These are phyloP conservation scores for Acanthosepion esculentum DNA, from an alignment of 2,888 invertebrate genomes.

Conservation along the genomic window DNA sequence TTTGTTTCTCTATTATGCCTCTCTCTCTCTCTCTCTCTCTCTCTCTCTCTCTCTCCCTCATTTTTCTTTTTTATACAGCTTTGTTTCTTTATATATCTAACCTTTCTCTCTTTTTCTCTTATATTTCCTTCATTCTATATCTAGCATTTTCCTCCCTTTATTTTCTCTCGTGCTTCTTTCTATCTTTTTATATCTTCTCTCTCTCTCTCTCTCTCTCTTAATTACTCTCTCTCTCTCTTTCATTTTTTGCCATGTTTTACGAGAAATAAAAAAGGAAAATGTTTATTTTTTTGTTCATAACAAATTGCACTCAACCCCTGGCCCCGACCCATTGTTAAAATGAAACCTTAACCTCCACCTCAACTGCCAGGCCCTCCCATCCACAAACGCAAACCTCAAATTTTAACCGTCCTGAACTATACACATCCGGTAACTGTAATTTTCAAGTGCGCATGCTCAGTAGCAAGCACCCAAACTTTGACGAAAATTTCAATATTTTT, in stretches of 20 bases:
- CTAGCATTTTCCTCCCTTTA: too few relatives aligned
- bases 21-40: too few relatives aligned
- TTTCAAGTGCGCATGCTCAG: not conserved
- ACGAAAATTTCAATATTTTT: not conserved
- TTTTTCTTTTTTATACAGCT: too few relatives aligned
- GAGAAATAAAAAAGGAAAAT: not conserved
- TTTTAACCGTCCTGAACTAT: not conserved
- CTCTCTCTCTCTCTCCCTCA: not conserved
- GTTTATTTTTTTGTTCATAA: not conserved
- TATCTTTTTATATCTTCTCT: too few relatives aligned
- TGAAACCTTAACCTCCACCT: not conserved
- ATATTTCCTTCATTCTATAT: too few relatives aligned
- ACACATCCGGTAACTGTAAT: not conserved
- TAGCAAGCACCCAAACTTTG: not conserved
- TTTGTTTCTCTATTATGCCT: too few relatives aligned
- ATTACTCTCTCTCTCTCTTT: not conserved
- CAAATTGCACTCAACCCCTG: not conserved
- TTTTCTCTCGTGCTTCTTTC: too few relatives aligned
- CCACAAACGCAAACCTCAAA: not conserved
- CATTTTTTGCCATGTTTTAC: not conserved
- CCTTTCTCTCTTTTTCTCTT: too few relatives aligned
- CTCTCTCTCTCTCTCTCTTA: not conserved
- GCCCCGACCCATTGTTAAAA: not conserved
- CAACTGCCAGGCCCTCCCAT: not conserved
- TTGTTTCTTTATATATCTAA: too few relatives aligned